Conservation (phyloP, 2,113 vertebrate genomes). For the Nanorana parkeri region DNA sequence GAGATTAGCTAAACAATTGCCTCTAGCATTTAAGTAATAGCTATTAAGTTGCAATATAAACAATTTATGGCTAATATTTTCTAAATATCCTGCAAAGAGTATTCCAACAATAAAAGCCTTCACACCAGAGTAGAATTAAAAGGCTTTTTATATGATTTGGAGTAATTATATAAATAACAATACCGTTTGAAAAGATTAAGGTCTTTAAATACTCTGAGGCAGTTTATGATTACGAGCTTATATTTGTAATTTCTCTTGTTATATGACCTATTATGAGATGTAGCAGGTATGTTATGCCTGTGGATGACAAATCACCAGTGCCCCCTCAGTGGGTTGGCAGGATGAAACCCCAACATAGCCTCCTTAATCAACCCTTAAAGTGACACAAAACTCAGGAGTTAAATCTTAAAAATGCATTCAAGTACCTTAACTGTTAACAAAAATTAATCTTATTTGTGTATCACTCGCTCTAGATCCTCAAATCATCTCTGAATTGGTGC, state of each 20-base stretch:
- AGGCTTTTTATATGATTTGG: slow-evolving; percentile 33
- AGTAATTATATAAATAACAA: slow-evolving; percentile 42
- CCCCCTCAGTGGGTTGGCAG: too few species aligned
- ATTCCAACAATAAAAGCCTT: slow-evolving; percentile 23
- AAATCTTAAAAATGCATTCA: too few species aligned
- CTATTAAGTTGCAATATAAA: slow-evolving; percentile 52
- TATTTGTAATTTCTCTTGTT: not conserved
- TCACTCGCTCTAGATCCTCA: too few species aligned
- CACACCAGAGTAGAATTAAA: slow-evolving; percentile 31
- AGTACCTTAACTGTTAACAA: too few species aligned
- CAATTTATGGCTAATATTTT: slow-evolving; percentile 54
- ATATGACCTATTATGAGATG: slow-evolving; percentile 11
- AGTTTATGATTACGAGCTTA: not conserved
- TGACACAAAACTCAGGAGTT: too few species aligned
- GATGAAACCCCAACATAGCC: too few species aligned
- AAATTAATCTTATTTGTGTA: too few species aligned
- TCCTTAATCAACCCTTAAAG: too few species aligned
- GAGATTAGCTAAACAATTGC: slow-evolving; percentile 49
- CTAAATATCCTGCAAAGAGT: slow-evolving; percentile 51
- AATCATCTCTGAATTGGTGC: too few species aligned
- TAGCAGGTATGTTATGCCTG: not conserved
- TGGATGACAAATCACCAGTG: too few species aligned
- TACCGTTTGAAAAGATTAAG: slow-evolving; percentile 34
- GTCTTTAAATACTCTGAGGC: slow-evolving; percentile 1
- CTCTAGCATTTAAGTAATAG: slow-evolving; percentile 51